These are phyloP conservation scores for Dromococcyx pavoninus DNA, from an alignment of 2,797 vertebrate species.

Conservation along the genomic window DNA sequence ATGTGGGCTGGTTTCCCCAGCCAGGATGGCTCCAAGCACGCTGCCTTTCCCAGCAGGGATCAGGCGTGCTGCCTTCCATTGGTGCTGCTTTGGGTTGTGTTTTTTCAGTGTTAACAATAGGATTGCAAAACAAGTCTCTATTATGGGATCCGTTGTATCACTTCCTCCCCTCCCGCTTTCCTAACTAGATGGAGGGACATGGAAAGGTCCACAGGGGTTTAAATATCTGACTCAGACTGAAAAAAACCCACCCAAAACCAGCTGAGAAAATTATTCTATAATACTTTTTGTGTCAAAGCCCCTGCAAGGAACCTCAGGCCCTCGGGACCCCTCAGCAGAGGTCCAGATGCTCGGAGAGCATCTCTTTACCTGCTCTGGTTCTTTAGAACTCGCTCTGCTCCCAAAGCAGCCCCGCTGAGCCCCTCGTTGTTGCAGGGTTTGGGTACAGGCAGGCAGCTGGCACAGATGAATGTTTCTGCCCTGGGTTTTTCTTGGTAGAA, in stretches of 20 bases:
- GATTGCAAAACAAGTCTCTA: not conserved
- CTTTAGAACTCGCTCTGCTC: not conserved
- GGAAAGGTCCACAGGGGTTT: not conserved
- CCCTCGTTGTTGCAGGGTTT: fast-evolving
- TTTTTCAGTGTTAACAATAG: slow-evolving; percentile 1
- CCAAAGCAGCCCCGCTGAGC: not conserved
- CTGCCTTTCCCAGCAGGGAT: not conserved
- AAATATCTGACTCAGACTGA: not conserved
- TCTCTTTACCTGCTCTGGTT: not conserved
- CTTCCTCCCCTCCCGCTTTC: slow-evolving; percentile 14
- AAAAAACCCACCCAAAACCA: not conserved
- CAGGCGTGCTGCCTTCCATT: not conserved
- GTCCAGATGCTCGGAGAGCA: not conserved
- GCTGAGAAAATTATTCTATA: not conserved
- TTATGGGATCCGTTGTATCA: not conserved
- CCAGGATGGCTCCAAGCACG: not conserved
- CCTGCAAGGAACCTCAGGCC: not conserved
- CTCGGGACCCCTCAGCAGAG: not conserved
- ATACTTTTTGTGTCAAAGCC: not conserved
- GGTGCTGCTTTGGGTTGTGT: not conserved
- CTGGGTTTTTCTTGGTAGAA: not conserved
- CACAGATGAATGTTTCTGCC: not conserved
- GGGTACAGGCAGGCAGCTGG: not conserved
- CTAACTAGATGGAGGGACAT: not conserved
- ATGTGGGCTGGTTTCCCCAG: not conserved